Conservation (phyloP, 2,888 invertebrate genomes). For the Temnothorax rugatulus region DNA sequence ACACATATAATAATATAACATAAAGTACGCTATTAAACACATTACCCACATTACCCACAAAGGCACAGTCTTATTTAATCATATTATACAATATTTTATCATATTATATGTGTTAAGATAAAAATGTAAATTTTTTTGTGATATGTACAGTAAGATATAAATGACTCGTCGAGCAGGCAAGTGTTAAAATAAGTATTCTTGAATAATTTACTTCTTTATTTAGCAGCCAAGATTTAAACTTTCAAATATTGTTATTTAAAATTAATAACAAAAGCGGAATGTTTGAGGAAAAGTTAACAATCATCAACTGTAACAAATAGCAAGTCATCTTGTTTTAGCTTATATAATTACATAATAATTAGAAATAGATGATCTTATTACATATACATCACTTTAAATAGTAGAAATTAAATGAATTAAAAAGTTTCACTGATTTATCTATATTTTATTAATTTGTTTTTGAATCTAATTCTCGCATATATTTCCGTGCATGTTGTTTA, state of each 20-base stretch:
- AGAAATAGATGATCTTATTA: background rate
- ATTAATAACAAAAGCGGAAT: background rate
- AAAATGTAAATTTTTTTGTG: background rate
- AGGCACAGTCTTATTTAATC: background rate
- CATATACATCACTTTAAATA: background rate
- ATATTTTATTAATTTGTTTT: slow-evolving; percentile 4
- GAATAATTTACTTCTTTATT: background rate
- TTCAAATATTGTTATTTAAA: slow-evolving; percentile 1
- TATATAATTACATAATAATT: background rate
- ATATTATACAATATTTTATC: background rate
- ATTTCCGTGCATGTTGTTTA: background rate
- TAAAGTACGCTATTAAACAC: background rate
- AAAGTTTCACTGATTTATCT: background rate
- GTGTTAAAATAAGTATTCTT: background rate
- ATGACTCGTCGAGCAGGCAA: background rate
- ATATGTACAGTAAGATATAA: background rate
- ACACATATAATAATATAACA: background rate
- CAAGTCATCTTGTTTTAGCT: background rate
- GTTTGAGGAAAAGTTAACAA: background rate
- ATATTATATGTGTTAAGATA: background rate
- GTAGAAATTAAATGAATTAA: background rate
- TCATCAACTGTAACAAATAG: background rate
- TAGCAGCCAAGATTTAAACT: background rate
- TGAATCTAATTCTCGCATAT: background rate
- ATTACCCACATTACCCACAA: no score